A percentile compares a stretch with the other conserved stretches of the same genome.
These are phyloP conservation scores for Mixornis gularis DNA, from an alignment of 2,113 vertebrate species.

Conservation along the genomic window DNA sequence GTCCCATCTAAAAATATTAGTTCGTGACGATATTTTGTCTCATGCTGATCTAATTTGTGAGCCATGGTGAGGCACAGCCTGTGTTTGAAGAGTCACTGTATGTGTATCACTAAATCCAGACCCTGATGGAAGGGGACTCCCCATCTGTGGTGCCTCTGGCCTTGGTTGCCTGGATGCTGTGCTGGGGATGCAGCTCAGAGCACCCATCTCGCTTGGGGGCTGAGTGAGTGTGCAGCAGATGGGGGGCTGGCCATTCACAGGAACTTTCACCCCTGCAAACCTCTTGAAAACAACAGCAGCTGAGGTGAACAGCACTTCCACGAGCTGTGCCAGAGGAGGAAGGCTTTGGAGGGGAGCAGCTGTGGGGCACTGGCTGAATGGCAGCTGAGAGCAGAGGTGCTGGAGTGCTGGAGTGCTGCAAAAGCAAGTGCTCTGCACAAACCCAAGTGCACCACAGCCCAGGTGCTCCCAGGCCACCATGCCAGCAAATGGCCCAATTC, in stretches of 20 bases:
- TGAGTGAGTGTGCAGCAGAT: not conserved
- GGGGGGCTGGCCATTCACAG: not conserved
- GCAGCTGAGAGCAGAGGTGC: not conserved
- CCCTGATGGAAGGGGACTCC: not conserved
- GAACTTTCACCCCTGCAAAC: not conserved
- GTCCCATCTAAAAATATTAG: not conserved
- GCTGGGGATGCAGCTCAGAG: not conserved
- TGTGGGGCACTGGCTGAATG: not conserved
- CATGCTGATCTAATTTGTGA: not conserved
- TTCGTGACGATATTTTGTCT: not conserved
- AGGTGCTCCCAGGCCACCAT: not conserved
- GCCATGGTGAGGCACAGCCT: not conserved
- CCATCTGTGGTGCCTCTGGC: not conserved
- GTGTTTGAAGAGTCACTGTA: fast-evolving
- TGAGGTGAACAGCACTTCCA: not conserved
- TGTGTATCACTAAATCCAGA: not conserved
- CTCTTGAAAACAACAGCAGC: not conserved
- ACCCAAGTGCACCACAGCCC: not conserved
- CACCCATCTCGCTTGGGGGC: not conserved
- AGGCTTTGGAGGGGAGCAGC: not conserved
- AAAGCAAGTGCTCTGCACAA: not conserved
- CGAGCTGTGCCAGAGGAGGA: fast-evolving
- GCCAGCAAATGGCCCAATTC: not conserved
- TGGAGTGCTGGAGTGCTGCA: not conserved
- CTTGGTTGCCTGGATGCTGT: not conserved